These are phyloP conservation scores for Puntigrus tetrazona DNA, from an alignment of 2,113 vertebrate genomes.

Conservation along the genomic window DNA sequence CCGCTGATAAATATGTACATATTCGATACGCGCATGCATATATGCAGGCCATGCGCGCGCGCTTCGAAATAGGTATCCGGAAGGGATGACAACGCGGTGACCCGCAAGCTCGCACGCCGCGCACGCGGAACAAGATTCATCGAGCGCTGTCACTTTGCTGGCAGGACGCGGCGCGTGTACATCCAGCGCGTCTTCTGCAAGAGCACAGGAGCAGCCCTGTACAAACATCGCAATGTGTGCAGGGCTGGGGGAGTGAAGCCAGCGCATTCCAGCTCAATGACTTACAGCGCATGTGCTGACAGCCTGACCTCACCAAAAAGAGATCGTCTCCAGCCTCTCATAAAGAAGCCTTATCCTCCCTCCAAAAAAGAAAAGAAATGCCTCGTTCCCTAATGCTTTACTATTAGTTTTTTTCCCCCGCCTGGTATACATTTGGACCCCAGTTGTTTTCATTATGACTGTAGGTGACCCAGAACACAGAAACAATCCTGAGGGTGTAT, in stretches of 20 bases:
- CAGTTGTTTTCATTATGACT: constrained; percentile 15
- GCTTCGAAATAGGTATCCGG: background rate
- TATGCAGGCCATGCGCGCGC: background rate
- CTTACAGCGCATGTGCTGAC: constrained; percentile 46
- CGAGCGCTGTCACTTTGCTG: background rate
- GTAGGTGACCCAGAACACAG: background rate
- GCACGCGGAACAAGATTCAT: constrained; percentile 7
- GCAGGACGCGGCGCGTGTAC: constrained; percentile 4
- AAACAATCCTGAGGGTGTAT: background rate
- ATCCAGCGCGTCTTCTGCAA: constrained; percentile 16
- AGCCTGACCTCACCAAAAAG: constrained; percentile 35
- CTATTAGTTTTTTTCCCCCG: background rate
- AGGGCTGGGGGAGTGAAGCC: constrained; percentile 20
- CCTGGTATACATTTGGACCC: background rate
- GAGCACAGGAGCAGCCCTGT: constrained; percentile 33
- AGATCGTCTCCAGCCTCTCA: constrained; percentile 34
- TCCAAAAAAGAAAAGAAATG: background rate
- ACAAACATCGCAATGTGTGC: constrained; percentile 1
- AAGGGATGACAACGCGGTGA: constrained; percentile 20
- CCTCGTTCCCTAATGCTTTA: constrained; percentile 11
- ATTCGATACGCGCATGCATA: background rate
- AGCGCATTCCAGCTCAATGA: constrained; percentile 43
- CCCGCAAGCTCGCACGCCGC: background rate
- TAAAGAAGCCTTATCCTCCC: constrained; percentile 1
- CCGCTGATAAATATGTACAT: constrained; percentile 17